A percentile compares a stretch with the other conserved stretches of the same genome.
phyloP scores from a whole-genome alignment of 1,140 invertebrate species.

The Prorops nasuta region DNA sequence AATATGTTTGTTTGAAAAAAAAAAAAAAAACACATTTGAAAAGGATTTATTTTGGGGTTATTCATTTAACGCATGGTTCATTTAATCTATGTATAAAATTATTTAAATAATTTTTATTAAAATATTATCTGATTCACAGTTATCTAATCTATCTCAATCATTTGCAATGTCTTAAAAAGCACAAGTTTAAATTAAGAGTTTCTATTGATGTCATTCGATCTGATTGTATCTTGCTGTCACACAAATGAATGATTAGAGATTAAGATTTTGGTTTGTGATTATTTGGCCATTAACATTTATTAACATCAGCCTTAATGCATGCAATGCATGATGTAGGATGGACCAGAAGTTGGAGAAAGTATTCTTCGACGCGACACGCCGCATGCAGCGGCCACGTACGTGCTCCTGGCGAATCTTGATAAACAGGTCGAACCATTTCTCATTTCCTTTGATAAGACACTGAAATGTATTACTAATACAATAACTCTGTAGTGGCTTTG shows the following conservation, averaged over 20 bases:
- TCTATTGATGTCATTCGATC: neutral
- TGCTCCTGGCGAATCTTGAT: slow-evolving; percentile 55
- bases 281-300: slow-evolving; percentile 46
- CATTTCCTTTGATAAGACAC: slow-evolving; percentile 46
- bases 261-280: slow-evolving; percentile 37
- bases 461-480: slow-evolving; percentile 31
- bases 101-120: slow-evolving; percentile 17
- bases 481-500: slow-evolving; percentile 30
- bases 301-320: slow-evolving; percentile 56
- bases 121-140: slow-evolving; percentile 20
- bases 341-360: slow-evolving; percentile 53
- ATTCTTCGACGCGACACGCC: slow-evolving; percentile 50
- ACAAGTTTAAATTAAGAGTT: slow-evolving; percentile 19
- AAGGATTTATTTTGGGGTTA: too few relatives aligned
- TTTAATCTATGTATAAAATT: slow-evolving; percentile 26
- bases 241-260: slow-evolving; percentile 30
- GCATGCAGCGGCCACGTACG: slow-evolving; percentile 52
- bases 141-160: slow-evolving; percentile 16
- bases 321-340: slow-evolving; percentile 56
- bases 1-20: too few relatives aligned
- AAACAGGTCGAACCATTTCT: slow-evolving; percentile 56
- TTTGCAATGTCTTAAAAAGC: slow-evolving; percentile 29
- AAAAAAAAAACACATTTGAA: too few relatives aligned
- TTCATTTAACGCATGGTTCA: slow-evolving; percentile 31
- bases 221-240: neutral